A percentile compares a stretch with the other conserved stretches of the same genome.
These are phyloP conservation scores for Tringa solitaria DNA, from an alignment of 2,113 vertebrate genomes.

Conservation along the genomic window DNA sequence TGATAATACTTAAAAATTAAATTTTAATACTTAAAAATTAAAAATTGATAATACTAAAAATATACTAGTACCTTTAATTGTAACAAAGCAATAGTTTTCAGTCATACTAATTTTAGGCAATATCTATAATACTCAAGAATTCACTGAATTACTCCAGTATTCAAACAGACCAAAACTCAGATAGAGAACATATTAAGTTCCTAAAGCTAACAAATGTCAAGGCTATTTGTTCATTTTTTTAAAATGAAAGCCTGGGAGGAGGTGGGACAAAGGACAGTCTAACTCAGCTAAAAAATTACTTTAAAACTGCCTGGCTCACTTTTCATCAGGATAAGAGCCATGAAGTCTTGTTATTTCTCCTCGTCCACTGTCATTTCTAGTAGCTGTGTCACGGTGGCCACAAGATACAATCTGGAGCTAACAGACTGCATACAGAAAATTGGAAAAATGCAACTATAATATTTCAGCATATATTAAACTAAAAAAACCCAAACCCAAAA, in stretches of 20 bases:
- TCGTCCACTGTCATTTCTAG: not conserved
- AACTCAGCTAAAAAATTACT: not conserved
- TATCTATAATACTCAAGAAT: not conserved
- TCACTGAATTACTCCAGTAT: not conserved
- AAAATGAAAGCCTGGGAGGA: not conserved
- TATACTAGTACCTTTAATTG: not conserved
- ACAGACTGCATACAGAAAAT: not conserved
- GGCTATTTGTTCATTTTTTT: not conserved
- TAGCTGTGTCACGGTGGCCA: not conserved
- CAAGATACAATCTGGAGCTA: not conserved
- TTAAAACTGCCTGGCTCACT: not conserved
- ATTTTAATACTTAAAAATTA: not conserved
- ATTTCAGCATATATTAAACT: not conserved
- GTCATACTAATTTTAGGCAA: not conserved
- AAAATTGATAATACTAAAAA: too few species aligned
- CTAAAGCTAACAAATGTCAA: not conserved
- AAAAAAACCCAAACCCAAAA: not conserved
- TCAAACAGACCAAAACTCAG: not conserved
- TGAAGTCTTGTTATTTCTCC: not conserved
- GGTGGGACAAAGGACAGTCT: not conserved
- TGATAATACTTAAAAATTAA: not conserved
- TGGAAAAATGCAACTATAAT: not conserved
- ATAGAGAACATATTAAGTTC: not conserved
- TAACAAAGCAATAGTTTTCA: not conserved
- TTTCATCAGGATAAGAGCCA: not conserved